Evolutionary conservation across 2,113 vertebrate species (phyloP).

Genomic region (Apeltes quadracus): DNA sequence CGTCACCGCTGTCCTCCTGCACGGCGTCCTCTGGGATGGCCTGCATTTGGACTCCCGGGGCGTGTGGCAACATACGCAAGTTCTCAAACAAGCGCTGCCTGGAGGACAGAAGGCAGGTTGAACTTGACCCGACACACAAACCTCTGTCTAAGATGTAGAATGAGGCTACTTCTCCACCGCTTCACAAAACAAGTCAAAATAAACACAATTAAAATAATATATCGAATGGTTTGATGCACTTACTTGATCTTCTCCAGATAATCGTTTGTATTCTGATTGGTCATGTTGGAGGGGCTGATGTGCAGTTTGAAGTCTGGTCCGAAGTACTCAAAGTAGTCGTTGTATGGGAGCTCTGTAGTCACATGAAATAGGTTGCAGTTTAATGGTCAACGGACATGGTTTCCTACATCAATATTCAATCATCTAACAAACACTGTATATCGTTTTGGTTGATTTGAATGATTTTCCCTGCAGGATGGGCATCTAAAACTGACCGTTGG

Average conservation of each 20-base stretch:
- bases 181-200: not conserved
- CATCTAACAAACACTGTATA: not conserved
- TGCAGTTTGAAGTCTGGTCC: slow-evolving; percentile 99
- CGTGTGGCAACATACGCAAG: slow-evolving; percentile 77
- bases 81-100: slow-evolving; percentile 78
- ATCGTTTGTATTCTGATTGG: slow-evolving; percentile 98
- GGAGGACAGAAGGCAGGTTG: not conserved
- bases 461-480: not conserved
- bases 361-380: too few species aligned
- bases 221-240: slow-evolving; percentile 18
- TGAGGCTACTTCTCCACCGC: too few species aligned
- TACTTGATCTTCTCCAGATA: slow-evolving; percentile 98
- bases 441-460: too few species aligned
- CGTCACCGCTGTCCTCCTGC: slow-evolving; percentile 95
- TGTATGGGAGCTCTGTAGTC: slow-evolving; percentile 90
- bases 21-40: slow-evolving; percentile 95
- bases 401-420: not conserved
- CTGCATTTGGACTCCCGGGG: slow-evolving; percentile 84
- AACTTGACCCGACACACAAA: not conserved
- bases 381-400: not conserved
- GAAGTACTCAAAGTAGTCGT: slow-evolving; percentile 99
- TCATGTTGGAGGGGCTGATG: slow-evolving; percentile 99
- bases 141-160: not conserved
- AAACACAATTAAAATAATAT: too few species aligned
- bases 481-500: slow-evolving; percentile 81